Evolutionary conservation across 2,113 vertebrate genomes (phyloP).

Genomic region (Neogobius melanostomus): DNA sequence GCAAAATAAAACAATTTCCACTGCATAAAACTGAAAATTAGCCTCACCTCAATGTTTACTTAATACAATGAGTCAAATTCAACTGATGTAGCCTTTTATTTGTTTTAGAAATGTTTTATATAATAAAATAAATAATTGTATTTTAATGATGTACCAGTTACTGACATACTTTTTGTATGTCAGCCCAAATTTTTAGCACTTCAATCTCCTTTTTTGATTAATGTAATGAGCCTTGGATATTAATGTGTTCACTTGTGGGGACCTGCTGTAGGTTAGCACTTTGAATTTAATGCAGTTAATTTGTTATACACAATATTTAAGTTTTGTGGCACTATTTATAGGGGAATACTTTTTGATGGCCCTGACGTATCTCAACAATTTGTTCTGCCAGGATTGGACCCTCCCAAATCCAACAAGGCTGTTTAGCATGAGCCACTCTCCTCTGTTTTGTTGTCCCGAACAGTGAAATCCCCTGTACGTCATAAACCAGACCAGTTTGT

Average conservation of each 20-base stretch:
- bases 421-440: conserved; percentile 28
- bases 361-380: neutral
- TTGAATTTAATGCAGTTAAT: neutral
- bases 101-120: too few relatives aligned
- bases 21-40: too few relatives aligned
- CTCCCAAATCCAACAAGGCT: conserved; percentile 23
- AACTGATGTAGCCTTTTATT: too few relatives aligned
- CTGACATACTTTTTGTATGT: too few relatives aligned
- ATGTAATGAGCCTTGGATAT: neutral
- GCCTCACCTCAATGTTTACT: too few relatives aligned
- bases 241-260: neutral
- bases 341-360: neutral
- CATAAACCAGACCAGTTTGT: conserved; percentile 51
- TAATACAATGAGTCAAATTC: too few relatives aligned
- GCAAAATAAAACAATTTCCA: too few relatives aligned
- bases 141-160: too few relatives aligned
- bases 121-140: too few relatives aligned
- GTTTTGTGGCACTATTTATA: neutral
- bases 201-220: too few relatives aligned
- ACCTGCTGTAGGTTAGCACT: neutral
- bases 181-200: too few relatives aligned
- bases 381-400: conserved; percentile 33
- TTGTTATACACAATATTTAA: neutral
- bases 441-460: conserved; percentile 44
- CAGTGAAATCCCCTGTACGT: conserved; percentile 48